phyloP scores from a whole-genome alignment of 2,888 invertebrate genomes.

The Polia nebulosa region DNA sequence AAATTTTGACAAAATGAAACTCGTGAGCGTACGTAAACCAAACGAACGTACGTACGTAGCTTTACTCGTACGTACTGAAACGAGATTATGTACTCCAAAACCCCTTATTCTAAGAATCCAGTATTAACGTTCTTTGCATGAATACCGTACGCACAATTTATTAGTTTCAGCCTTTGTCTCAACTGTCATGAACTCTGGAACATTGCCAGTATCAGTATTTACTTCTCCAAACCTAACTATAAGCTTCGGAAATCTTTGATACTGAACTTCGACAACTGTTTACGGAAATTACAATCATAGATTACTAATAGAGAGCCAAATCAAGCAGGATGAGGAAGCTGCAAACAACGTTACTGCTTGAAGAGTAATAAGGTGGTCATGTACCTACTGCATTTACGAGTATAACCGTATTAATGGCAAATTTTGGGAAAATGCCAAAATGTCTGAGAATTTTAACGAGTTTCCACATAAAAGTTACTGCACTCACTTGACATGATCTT shows the following conservation, averaged over 20 bases:
- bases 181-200: constrained; percentile 57
- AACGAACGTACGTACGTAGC: constrained; percentile 17
- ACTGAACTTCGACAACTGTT: constrained; percentile 55
- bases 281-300: constrained; percentile 65
- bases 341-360: constrained; percentile 49
- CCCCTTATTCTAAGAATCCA: constrained; percentile 49
- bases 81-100: constrained; percentile 24
- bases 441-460: constrained; percentile 78
- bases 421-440: constrained; percentile 76
- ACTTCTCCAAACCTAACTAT: constrained; percentile 45
- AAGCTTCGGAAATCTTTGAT: constrained; percentile 42
- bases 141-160: constrained; percentile 49
- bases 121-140: constrained; percentile 49
- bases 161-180: constrained; percentile 63
- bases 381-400: constrained; percentile 51
- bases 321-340: constrained; percentile 45
- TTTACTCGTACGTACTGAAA: constrained; percentile 28
- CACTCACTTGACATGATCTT: constrained; percentile 49
- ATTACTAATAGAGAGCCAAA: constrained; percentile 59
- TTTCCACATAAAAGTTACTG: constrained; percentile 58
- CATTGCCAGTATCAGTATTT: constrained; percentile 60
- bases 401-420: constrained; percentile 63
- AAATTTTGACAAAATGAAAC: constrained; percentile 30
- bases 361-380: constrained; percentile 51
- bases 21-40: constrained; percentile 2